Conservation (phyloP, 2,888 invertebrate species). For the Synanthedon vespiformis region DNA sequence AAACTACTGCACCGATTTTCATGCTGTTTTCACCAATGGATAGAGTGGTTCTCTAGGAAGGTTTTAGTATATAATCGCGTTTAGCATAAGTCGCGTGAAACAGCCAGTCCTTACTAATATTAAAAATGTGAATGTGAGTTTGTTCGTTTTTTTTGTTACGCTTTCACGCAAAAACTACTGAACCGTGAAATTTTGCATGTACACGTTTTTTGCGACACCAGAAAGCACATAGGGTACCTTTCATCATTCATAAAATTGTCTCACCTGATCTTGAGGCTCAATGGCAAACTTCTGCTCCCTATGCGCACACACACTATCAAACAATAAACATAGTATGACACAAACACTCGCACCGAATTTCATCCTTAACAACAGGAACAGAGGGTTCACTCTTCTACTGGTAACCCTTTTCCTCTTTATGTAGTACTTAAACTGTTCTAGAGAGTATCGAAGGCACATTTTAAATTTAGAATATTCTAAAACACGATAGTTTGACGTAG, state of each 20-base stretch:
- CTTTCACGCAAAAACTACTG: too few species aligned
- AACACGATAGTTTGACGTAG: background rate
- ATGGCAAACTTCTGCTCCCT: constrained; percentile 59
- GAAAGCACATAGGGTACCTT: too few species aligned
- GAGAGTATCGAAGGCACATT: background rate
- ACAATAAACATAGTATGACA: constrained; percentile 23
- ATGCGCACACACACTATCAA: constrained; percentile 32
- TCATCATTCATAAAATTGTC: constrained; percentile 7
- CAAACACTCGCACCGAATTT: constrained; percentile 2
- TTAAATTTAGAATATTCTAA: background rate
- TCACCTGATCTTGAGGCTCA: constrained; percentile 62
- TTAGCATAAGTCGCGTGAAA: too few species aligned
- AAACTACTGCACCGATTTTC: too few species aligned
- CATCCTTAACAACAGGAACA: constrained; percentile 58
- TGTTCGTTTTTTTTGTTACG: too few species aligned
- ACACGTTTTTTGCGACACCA: too few species aligned
- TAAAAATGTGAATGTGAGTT: too few species aligned
- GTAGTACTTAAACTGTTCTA: constrained; percentile 6
- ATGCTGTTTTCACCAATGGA: too few species aligned
- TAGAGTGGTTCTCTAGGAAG: too few species aligned
- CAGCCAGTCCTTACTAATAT: too few species aligned
- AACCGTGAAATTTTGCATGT: too few species aligned
- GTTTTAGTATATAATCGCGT: too few species aligned
- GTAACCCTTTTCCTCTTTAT: constrained; percentile 22
- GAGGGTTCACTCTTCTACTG: constrained; percentile 46